Evolutionary conservation across 1,140 invertebrate genomes (phyloP), one percentile per base, ranked within the genome.

Genomic region (Drosophila kanapiae): DNA sequence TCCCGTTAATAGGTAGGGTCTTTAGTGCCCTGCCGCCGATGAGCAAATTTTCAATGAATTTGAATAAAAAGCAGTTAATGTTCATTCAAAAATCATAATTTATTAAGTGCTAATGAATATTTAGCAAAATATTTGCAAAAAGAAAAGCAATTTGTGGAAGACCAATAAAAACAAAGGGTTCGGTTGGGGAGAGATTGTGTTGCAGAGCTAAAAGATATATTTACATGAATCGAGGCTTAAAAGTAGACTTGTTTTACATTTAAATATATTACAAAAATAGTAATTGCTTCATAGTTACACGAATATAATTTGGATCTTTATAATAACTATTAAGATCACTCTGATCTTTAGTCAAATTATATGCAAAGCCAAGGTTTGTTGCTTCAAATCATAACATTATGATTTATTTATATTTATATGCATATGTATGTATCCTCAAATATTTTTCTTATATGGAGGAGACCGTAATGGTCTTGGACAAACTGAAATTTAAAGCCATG

Each of bases 51-150:
- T 37, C 37, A 37, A 54, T 54, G 51, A 37, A 5, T 14, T 38
- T 29, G 14, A 4, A 29, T 29, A 23, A 33, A 40, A 31, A 57
- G 11, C 6, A 38, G 59, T 14, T 18, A 31, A 29, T 11, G n/a
- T 37, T 13, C 14, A 54, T 29, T 31, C 59, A 13, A 59, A 42
- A 11, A 40, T n/a, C 14, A 63, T 43, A 33, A 11, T 14, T 61
- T 61, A 9, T 61, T 43, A 27, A 61, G 29, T 43, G 62, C 29
- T 64, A 64, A 61, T 64, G 29, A 64, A 43, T 43, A 43, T 61
- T 29, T 10, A 43, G 16, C 10, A 33, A 6, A 13, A 6, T 4
- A 13, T 60, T 42, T 23, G 10, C 16, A 1, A 14, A 43, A 33
- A 11, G 61, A 60, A 60, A 42, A 60, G 9, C 31, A 13, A n/a